A percentile compares a stretch with the other conserved stretches of the same genome.
These are phyloP conservation scores for Tragelaphus eurycerus DNA, from an alignment of 2,797 vertebrate genomes.

Conservation along the genomic window DNA sequence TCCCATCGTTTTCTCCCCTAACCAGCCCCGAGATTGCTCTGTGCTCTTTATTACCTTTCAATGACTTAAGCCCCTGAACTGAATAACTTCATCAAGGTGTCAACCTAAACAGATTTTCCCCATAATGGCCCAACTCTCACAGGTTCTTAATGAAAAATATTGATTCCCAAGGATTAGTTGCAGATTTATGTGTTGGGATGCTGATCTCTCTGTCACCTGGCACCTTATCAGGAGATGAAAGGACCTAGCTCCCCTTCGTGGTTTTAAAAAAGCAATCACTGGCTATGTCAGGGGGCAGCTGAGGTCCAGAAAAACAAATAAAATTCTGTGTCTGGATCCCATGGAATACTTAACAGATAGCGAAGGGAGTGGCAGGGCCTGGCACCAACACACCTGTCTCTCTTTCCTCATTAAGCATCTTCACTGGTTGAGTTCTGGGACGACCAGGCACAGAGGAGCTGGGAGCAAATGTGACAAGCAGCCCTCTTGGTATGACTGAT, in stretches of 20 bases:
- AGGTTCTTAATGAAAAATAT: slow-evolving; percentile 92
- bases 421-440: not conserved
- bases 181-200: slow-evolving; percentile 88
- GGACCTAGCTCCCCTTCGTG: slow-evolving; percentile 76
- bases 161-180: slow-evolving; percentile 88
- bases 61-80: slow-evolving; percentile 86
- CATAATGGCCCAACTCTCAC: slow-evolving; percentile 86
- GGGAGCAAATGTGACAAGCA: not conserved
- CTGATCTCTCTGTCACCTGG: slow-evolving; percentile 87
- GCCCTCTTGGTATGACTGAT: not conserved
- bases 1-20: slow-evolving; percentile 75
- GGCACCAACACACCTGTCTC: fast-evolving
- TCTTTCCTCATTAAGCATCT: not conserved
- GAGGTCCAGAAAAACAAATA: slow-evolving; percentile 81
- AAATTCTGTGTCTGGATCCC: slow-evolving; percentile 72
- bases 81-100: slow-evolving; percentile 91
- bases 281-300: slow-evolving; percentile 77
- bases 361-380: not conserved
- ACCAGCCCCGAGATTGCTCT: slow-evolving; percentile 79
- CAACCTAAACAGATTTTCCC: slow-evolving; percentile 90
- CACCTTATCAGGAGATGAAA: slow-evolving; percentile 84
- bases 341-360: slow-evolving; percentile 55
- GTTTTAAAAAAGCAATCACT: slow-evolving; percentile 83
- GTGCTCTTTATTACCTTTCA: slow-evolving; percentile 88
- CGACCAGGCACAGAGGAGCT: not conserved